Evolutionary conservation across 2,797 vertebrate genomes (phyloP).

Genomic region (Syndactyla subalaris): DNA sequence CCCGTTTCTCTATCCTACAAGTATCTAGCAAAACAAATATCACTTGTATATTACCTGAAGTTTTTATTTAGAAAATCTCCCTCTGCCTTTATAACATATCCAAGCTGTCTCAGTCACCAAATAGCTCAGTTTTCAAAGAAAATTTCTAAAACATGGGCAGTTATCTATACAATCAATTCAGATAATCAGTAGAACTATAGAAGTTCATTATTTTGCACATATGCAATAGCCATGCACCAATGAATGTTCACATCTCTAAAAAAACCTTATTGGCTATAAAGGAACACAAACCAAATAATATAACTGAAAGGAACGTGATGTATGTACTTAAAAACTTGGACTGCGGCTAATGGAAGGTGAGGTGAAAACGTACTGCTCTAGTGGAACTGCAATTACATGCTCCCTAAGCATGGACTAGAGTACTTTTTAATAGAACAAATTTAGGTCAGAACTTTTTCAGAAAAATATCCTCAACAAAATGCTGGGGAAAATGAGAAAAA

Average conservation of each 20-base stretch:
- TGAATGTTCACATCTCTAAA: not conserved
- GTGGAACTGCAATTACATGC: not conserved
- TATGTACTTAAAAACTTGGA: not conserved
- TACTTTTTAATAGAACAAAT: not conserved
- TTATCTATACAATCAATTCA: not conserved
- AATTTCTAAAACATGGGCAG: not conserved
- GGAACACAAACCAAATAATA: not conserved
- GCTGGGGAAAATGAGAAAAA: not conserved
- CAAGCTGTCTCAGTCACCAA: not conserved
- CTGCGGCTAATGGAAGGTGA: not conserved
- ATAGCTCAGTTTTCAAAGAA: not conserved
- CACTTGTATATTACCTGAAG: not conserved
- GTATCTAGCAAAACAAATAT: not conserved
- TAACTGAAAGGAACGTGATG: not conserved
- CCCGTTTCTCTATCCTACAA: not conserved
- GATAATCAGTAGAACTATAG: not conserved
- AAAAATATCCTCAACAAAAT: not conserved
- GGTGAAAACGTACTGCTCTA: not conserved
- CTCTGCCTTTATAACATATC: not conserved
- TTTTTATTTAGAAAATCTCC: not conserved
- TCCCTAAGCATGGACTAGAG: not conserved
- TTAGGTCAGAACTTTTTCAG: not conserved
- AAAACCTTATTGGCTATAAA: not conserved
- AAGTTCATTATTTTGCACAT: not conserved
- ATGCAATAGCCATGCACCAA: not conserved